Evolutionary conservation across 2,113 vertebrate species (phyloP).

Genomic region (Monarcha castaneiventris): DNA sequence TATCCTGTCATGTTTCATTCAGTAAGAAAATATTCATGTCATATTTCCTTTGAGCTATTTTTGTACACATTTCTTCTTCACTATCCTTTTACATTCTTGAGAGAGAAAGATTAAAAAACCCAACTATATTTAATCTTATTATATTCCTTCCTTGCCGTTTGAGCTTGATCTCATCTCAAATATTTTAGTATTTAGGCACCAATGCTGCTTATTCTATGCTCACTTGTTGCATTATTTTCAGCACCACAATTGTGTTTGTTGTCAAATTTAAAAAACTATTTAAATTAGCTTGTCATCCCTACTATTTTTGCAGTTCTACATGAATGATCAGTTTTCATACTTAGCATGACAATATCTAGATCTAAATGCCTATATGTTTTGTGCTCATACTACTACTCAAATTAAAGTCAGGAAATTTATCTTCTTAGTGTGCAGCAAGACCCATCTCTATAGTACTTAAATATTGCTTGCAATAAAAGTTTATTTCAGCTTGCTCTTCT

Average conservation of each 20-base stretch:
- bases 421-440: not conserved
- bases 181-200: not conserved
- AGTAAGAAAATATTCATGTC: not conserved
- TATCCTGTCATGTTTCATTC: not conserved
- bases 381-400: not conserved
- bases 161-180: not conserved
- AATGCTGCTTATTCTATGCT: not conserved
- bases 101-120: not conserved
- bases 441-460: not conserved
- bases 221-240: not conserved
- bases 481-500: not conserved
- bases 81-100: not conserved
- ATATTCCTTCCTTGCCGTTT: not conserved
- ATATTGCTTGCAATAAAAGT: not conserved
- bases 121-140: not conserved
- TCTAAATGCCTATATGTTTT: not conserved
- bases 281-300: not conserved
- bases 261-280: not conserved
- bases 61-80: not conserved
- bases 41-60: slow-evolving; percentile 2
- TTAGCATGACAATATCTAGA: not conserved
- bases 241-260: not conserved
- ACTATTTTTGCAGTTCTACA: not conserved
- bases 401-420: not conserved
- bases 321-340: not conserved